phyloP scores from a whole-genome alignment of 2,888 invertebrate genomes.

The Rosalia funebris region DNA sequence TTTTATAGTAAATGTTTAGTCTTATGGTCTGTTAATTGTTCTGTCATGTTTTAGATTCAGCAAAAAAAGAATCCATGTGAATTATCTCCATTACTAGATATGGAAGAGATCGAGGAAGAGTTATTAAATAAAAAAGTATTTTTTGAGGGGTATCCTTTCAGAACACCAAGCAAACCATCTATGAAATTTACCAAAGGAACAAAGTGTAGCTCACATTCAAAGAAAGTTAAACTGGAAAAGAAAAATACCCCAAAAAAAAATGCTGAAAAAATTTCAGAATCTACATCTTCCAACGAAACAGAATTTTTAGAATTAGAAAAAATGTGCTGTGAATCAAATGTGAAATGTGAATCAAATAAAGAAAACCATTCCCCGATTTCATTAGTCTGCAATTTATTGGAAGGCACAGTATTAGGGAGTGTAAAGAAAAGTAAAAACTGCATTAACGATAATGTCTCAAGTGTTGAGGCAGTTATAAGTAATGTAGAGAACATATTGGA shows the following conservation, averaged over 20 bases:
- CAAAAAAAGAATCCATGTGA: conserved; percentile 10
- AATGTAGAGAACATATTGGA: conserved; percentile 22
- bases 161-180: conserved; percentile 24
- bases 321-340: too few species aligned
- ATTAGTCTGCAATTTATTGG: conserved; percentile 28
- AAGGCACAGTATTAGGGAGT: conserved; percentile 20
- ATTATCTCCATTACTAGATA: conserved; percentile 27
- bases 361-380: conserved; percentile 27
- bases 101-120: conserved; percentile 33
- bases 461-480: neutral
- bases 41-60: conserved; percentile 16
- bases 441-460: neutral
- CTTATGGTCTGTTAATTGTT: too few species aligned
- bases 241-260: neutral
- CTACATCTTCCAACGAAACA: conserved; percentile 13
- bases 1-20: too few species aligned
- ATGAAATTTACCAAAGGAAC: conserved; percentile 17
- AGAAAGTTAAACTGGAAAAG: neutral
- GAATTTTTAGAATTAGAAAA: conserved; percentile 28
- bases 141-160: conserved; percentile 28
- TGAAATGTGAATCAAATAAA: neutral
- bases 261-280: conserved; percentile 14
- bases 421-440: conserved; percentile 9
- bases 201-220: neutral
- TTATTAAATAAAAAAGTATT: conserved; percentile 22